These are phyloP conservation scores for Pipistrellus pygmaeus DNA, from an alignment of 2,797 vertebrate species.

Conservation along the genomic window DNA sequence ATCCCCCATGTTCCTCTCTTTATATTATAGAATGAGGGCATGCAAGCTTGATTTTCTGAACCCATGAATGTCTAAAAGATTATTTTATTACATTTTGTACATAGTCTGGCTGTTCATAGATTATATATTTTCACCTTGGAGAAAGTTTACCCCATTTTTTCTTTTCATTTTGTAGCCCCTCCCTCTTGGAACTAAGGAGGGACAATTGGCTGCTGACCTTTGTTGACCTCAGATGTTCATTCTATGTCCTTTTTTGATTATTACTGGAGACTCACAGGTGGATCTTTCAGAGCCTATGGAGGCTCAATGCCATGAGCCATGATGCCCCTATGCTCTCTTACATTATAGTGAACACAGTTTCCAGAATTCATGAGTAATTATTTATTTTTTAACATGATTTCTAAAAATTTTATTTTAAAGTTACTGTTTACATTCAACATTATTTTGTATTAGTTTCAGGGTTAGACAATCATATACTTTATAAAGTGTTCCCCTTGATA, in stretches of 20 bases:
- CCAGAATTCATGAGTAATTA: background rate
- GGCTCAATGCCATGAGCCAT: background rate
- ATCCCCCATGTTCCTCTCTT: background rate
- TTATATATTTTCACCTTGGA: background rate
- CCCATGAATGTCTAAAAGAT: constrained; percentile 26
- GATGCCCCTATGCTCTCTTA: background rate
- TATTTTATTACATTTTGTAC: background rate
- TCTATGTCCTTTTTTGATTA: background rate
- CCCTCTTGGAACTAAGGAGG: background rate
- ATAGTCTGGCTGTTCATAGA: background rate
- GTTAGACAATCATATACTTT: background rate
- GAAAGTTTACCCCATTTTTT: background rate
- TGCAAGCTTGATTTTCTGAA: background rate
- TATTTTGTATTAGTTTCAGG: background rate
- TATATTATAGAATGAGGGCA: background rate
- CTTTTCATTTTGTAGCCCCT: background rate
- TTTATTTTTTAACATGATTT: background rate
- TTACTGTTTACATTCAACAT: background rate
- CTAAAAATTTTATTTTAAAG: background rate
- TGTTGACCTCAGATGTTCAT: background rate
- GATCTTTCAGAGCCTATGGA: background rate
- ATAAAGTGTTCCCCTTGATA: background rate
- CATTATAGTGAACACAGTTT: background rate
- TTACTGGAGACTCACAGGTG: background rate
- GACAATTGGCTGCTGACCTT: background rate